A percentile compares a stretch with the other conserved stretches of the same genome.
These are phyloP conservation scores for Collichthys lucidus DNA, from an alignment of 2,113 vertebrate genomes.

Conservation along the genomic window DNA sequence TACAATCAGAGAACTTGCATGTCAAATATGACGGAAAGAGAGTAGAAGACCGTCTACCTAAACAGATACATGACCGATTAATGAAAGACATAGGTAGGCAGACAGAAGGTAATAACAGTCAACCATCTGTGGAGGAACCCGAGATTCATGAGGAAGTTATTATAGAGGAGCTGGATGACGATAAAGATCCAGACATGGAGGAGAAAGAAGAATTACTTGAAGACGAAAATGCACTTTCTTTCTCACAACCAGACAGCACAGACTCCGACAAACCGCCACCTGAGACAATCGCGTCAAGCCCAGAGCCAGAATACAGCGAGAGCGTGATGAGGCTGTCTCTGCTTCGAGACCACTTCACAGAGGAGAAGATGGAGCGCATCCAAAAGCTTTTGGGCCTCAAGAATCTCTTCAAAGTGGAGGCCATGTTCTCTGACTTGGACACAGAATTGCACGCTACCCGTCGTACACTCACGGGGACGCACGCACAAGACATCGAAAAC, in stretches of 20 bases:
- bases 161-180: conserved; percentile 4
- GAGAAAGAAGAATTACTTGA: conserved; percentile 85
- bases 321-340: conserved; percentile 80
- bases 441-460: conserved; percentile 83
- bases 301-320: conserved; percentile 79
- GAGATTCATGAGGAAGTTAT: conserved; percentile 22
- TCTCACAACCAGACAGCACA: conserved; percentile 14
- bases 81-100: conserved; percentile 3
- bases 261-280: conserved; percentile 9
- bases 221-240: conserved; percentile 91
- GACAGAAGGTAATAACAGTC: conserved; percentile 38
- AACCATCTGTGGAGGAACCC: conserved; percentile 14
- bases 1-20: not conserved
- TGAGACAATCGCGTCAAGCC: not conserved
- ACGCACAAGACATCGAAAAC: conserved; percentile 82
- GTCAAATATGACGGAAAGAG: conserved; percentile 49
- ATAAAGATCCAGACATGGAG: not conserved
- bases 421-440: conserved; percentile 89
- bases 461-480: conserved; percentile 58
- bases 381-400: conserved; percentile 85
- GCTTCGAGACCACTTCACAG: conserved; percentile 85
- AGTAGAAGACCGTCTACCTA: conserved; percentile 3
- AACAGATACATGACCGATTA: conserved; percentile 4
- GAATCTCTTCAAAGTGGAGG: conserved; percentile 86
- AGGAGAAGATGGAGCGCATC: conserved; percentile 81